A percentile compares a stretch with the other conserved stretches of the same genome.
phyloP scores from a whole-genome alignment of 2,797 vertebrate species.

The Meda fulgida region DNA sequence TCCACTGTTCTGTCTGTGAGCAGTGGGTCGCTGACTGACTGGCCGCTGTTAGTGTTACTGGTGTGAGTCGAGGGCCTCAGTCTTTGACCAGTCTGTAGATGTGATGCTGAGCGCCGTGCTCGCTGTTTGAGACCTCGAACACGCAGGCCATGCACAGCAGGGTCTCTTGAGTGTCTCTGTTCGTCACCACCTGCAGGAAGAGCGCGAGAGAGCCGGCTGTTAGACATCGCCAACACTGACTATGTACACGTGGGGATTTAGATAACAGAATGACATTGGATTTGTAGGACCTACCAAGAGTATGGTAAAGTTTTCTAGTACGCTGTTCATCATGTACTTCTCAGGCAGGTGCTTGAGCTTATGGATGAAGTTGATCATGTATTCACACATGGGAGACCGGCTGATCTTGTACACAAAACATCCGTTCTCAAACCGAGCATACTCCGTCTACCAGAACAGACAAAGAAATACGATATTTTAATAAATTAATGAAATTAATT shows the following conservation, averaged over 20 bases:
- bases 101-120: conserved; percentile 98
- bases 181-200: conserved; percentile 88
- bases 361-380: conserved; percentile 99
- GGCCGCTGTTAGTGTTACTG: conserved; percentile 46
- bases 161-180: conserved; percentile 99
- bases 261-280: not conserved
- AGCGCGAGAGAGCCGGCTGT: not conserved
- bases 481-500: no score
- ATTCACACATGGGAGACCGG: conserved; percentile 99
- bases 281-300: conserved; percentile 86
- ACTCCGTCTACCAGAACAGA: conserved; percentile 85
- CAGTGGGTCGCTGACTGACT: conserved; percentile 18
- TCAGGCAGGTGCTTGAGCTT: conserved; percentile 99
- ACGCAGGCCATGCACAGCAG: conserved; percentile 99
- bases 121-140: conserved; percentile 98
- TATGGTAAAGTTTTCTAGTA: conserved; percentile 99
- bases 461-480: not conserved
- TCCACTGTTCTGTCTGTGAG: conserved; percentile 67
- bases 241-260: not conserved
- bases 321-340: conserved; percentile 99
- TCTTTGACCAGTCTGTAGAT: conserved; percentile 99
- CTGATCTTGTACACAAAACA: conserved; percentile 98
- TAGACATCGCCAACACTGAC: not conserved
- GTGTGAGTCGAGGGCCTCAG: conserved; percentile 74
- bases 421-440: conserved; percentile 94